Evolutionary conservation across 2,888 invertebrate species (phyloP), one percentile per base, ranked within the genome.

Genomic region (Synergus itoensis): DNA sequence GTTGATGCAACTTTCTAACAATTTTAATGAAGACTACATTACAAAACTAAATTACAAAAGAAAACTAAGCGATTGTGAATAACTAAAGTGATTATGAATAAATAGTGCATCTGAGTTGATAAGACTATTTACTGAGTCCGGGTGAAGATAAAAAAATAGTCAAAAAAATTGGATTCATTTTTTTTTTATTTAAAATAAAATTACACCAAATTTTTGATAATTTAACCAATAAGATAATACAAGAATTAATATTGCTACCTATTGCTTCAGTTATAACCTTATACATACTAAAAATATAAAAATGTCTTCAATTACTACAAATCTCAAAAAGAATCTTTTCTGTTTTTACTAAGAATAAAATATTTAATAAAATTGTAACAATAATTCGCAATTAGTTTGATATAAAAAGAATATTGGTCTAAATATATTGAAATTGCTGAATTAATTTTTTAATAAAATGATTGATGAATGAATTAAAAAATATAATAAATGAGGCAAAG

Each of bases 171-270:
- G n/a, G 9, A n/a, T n/a, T 53, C 2, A 3, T 57, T 18, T 18
- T n/a, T 48, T 53, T 57, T 57, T 57, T 57, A 57, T 57, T 57
- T 18, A 57, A 57, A 57, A 57, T 57, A 57, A 57, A 53, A 57
- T 18, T 57, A 57, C 53, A 57, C 16, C 9, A 57, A 18, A 18
- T 57, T 57, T 57, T 18, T 8, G 53, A 18, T 57, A 9, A 16
- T 18, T 57, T 18, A 3, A 57, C 53, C 21, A 28, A 64, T 64
- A 64, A 16, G 18, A 28, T 28, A 64, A 64, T 28, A 28, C 16
- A 64, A 64, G 28, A 64, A 36, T 28, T 64, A 18, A 64, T 64
- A 40, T 64, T 64, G 28, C 18, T 18, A 64, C 16, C 28, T 16
- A 64, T 64, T 21, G 14, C 48, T 48, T 57, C 3, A 57, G 18